Base-by-base conservation (phyloP, 2,797 vertebrate genomes). In the Sphaeramia orbicularis region DNA sequence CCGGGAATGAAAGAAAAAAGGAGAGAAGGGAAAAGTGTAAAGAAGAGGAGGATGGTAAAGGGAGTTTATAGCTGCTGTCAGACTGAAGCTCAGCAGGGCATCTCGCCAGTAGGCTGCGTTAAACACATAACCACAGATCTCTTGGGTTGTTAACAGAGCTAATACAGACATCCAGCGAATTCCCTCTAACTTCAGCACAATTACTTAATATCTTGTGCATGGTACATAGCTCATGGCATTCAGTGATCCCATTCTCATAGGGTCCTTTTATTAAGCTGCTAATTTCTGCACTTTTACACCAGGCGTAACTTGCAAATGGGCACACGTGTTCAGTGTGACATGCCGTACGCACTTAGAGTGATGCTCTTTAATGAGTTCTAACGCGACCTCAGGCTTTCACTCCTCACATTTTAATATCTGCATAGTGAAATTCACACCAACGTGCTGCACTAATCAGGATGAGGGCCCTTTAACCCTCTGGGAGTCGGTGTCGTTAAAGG, bases 21-120 rank as follows among this genome's bases (percentile, higher is more conserved):
- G 10, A 11, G 48, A 1, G n/a, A 15, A 30, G 38, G 37, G 57
- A 38, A 55, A 43, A 14, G 60, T 49, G 36, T 7, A 41, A 65
- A 37, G 21, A 3, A 50, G 60, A 50, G 45, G 70, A 76, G 65
- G 70, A 74, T 53, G 74, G 65, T 84, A 78, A 85, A 85, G 63
- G 13, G 45, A 63, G 72, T 91, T 93, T 90, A 93, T 85, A 47
- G 90, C 71, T 65, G 67, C 59, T 86, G 80, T 87, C 77, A 89
- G 86, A 90, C 88, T 67, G 76, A 81, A 74, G 67, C 77, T 21
- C 91, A 85, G 88, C 72, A 12, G 85, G 92, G 80, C 68, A 19
- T 86, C 83, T 82, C 70, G 74, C 89, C 89, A 89, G 80, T 87
- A 84, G 82, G 87, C 85, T 77, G 58, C 86, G 87, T 87, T 87